Base-by-base conservation (phyloP, 2,113 vertebrate genomes). In the Lynx canadensis region DNA sequence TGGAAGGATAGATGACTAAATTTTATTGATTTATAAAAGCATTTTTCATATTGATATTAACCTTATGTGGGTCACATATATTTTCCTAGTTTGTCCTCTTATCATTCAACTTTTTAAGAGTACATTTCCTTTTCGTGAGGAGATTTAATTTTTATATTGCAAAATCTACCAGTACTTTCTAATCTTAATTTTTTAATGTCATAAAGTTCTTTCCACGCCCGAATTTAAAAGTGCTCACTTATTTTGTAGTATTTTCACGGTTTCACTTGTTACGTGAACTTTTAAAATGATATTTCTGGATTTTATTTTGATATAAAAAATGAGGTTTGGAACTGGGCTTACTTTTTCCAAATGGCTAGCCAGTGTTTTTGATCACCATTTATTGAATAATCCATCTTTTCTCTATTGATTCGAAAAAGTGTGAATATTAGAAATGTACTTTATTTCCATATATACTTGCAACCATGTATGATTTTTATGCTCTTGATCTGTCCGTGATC, bases 281-380 rank as follows among this genome's bases (percentile, higher is more conserved):
- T 95, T 73, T 95, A 48, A 63, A 41, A 48, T 95, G 69, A 45
- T 91, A 78, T 89, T 94, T 78, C 83, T 97, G 91, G 60, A 89
- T 92, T 97, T 96, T 97, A 94, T 63, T 94, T 96, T 94, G 21
- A 79, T 89, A 48, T 79, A 69, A 92, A 92, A 97, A 89, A 57
- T 73, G 71, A 90, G 16, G 31, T 74, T 97, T 96, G 33, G 36
- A 33, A 78, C 25, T 23, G 90, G 74, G 63, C 31, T 95, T 89
- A 55, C 36, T 86, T 94, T 94, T 94, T 16, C 69, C 76, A 94
- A 95, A 60, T 84, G 29, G 19, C 55, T 81, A 87, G 57, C 19
- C 41, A 65, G 38, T 29, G 13, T 52, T 95, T 74, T 85, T 91
- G 9, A 69, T 33, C 57, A 66, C 15, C 23, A 63, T 85, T 89